Conservation (phyloP, 2,113 vertebrate genomes). For the Muntiacus reevesi region DNA sequence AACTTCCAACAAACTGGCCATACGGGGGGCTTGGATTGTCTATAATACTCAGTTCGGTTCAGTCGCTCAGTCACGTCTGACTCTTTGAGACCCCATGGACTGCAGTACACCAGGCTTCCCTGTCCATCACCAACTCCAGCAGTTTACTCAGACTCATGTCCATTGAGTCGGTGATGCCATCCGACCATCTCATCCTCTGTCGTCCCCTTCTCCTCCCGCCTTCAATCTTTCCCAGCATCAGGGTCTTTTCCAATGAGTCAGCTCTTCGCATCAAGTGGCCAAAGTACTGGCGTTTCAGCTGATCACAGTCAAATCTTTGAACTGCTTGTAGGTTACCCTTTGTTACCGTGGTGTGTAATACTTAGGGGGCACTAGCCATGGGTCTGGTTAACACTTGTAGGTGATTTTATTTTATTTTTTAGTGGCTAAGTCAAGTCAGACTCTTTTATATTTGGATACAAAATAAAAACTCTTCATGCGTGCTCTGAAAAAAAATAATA, state of each 20-base stretch:
- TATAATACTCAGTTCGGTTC: not conserved
- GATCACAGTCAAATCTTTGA: not conserved
- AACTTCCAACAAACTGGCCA: not conserved
- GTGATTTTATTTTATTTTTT: not conserved
- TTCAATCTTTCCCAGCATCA: not conserved
- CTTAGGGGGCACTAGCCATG: not conserved
- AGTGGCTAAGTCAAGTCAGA: not conserved
- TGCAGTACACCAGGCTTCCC: rapidly evolving
- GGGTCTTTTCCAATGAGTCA: not conserved
- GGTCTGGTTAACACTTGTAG: not conserved
- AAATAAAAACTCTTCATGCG: not conserved
- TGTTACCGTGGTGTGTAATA: not conserved
- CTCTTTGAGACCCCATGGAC: not conserved
- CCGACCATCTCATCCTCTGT: not conserved
- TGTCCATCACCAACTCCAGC: rapidly evolving
- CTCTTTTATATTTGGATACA: not conserved
- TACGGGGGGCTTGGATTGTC: not conserved
- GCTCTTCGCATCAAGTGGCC: not conserved
- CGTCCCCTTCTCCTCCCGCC: not conserved
- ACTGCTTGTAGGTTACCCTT: not conserved
- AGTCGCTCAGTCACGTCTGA: rapidly evolving
- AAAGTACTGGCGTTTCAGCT: not conserved
- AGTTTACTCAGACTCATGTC: not conserved
- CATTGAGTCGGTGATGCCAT: not conserved
- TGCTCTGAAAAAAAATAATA: not conserved